These are phyloP conservation scores for Ferrisia virgata DNA, from an alignment of 2,888 invertebrate genomes.

Conservation along the genomic window DNA sequence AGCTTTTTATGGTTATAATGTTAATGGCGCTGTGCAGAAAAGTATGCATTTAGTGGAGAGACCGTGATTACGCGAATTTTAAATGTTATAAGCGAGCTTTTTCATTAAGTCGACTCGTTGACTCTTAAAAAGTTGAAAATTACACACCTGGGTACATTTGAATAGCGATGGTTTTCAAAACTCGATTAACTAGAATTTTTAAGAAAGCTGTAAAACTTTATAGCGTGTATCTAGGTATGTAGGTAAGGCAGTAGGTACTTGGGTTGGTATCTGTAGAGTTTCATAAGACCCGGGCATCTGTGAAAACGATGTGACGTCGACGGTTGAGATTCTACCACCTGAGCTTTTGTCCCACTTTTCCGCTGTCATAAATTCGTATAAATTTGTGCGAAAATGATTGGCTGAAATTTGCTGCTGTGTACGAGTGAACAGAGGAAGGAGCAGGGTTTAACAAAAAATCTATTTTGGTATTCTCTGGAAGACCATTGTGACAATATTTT, in stretches of 20 bases:
- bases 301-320: too few relatives aligned
- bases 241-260: not conserved
- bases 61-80: conserved; percentile 17
- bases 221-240: not conserved
- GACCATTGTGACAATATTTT: too few relatives aligned
- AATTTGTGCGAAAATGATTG: too few relatives aligned
- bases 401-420: too few relatives aligned
- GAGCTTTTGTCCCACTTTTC: too few relatives aligned
- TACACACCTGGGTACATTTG: not conserved
- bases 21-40: not conserved
- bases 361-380: too few relatives aligned
- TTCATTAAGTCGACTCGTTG: conserved; percentile 17
- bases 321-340: too few relatives aligned
- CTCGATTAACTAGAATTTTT: conserved; percentile 1
- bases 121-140: not conserved
- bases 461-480: too few relatives aligned
- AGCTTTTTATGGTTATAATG: not conserved
- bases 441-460: too few relatives aligned
- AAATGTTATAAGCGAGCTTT: not conserved
- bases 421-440: too few relatives aligned
- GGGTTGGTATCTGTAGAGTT: not conserved
- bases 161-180: not conserved
- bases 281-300: not conserved
- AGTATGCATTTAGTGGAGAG: not conserved
- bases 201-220: conserved; percentile 2